Evolutionary conservation across 2,888 invertebrate species (phyloP).

Genomic region (Epirrhoe alternata): DNA sequence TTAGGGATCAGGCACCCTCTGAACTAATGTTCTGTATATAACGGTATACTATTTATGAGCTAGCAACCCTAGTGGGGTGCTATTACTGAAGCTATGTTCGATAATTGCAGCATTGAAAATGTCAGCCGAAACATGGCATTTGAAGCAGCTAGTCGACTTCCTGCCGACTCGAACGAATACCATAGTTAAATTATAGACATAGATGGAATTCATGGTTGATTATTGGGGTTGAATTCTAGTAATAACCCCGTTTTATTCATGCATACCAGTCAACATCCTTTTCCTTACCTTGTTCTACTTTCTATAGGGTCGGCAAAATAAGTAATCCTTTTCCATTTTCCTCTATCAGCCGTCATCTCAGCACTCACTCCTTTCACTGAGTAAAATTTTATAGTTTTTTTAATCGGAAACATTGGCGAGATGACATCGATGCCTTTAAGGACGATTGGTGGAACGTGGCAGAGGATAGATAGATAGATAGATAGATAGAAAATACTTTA

Average conservation of each 20-base stretch:
- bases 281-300: too few relatives aligned
- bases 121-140: slow-evolving; percentile 4
- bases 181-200: neutral
- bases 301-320: too few relatives aligned
- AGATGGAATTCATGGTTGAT: neutral
- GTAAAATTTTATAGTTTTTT: too few relatives aligned
- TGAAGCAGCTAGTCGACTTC: neutral
- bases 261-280: too few relatives aligned
- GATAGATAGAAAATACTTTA: too few relatives aligned
- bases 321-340: too few relatives aligned
- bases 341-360: too few relatives aligned
- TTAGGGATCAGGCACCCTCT: neutral
- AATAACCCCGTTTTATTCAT: neutral
- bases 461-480: too few relatives aligned
- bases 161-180: neutral
- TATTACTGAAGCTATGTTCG: slow-evolving; percentile 53
- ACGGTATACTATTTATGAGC: slow-evolving; percentile 11
- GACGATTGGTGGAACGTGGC: too few relatives aligned
- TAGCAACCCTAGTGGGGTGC: slow-evolving; percentile 48
- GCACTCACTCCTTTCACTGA: too few relatives aligned
- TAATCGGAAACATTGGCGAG: too few relatives aligned
- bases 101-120: slow-evolving; percentile 48
- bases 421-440: too few relatives aligned
- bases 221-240: neutral
- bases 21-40: neutral